A percentile compares a stretch with the other conserved stretches of the same genome.
Conservation (phyloP, 2,797 vertebrate genomes). For the Cetoscarus ocellatus region DNA sequence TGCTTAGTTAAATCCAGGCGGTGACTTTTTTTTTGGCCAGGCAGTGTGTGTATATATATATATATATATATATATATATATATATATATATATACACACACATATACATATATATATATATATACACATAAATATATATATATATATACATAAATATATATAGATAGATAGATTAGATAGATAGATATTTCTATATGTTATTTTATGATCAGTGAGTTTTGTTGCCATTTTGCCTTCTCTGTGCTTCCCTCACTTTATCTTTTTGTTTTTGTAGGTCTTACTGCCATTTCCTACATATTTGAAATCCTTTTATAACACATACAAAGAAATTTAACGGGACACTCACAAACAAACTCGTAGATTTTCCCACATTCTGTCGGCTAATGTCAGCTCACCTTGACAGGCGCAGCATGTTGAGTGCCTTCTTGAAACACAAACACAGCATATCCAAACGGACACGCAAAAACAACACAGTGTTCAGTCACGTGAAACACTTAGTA, state of each 20-base stretch:
- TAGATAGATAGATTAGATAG: too few relatives aligned
- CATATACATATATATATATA: too few relatives aligned
- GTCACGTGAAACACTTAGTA: not conserved
- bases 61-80: too few relatives aligned
- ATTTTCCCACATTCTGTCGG: constrained; percentile 65
- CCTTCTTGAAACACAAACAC: constrained; percentile 32
- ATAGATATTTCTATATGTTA: constrained; percentile 5
- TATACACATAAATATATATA: too few relatives aligned
- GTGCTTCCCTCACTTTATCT: not conserved
- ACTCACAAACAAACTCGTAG: constrained; percentile 32
- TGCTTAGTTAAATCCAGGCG: too few relatives aligned
- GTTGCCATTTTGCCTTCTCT: not conserved
- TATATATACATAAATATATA: too few relatives aligned
- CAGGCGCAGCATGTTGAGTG: constrained; percentile 62
- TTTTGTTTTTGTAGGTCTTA: constrained; percentile 20
- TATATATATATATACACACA: too few relatives aligned
- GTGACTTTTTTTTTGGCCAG: too few relatives aligned
- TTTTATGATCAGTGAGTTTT: not conserved
- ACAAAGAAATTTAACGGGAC: constrained; percentile 18
- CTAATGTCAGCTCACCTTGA: constrained; percentile 63
- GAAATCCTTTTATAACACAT: not conserved
- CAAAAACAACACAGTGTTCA: not conserved
- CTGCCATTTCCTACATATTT: constrained; percentile 1
- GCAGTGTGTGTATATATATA: too few relatives aligned
- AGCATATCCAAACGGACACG: constrained; percentile 1